Conservation (phyloP, 35 echinoderm and acorn worm species). For the Eucidaris tribuloides region DNA sequence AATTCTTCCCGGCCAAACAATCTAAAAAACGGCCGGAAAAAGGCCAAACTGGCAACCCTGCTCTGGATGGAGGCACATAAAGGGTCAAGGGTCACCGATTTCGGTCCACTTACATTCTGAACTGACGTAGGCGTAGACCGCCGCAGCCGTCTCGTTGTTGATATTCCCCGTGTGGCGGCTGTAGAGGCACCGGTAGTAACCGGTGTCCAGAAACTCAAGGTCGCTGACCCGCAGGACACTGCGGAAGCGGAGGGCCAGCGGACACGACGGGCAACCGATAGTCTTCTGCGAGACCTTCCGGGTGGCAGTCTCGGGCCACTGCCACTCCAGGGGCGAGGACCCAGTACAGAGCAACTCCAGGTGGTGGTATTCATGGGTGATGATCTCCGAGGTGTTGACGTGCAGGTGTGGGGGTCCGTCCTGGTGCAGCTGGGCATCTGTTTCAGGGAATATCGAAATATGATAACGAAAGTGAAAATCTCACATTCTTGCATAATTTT, state of each 20-base stretch:
- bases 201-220: constrained; percentile 19
- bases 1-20: no score
- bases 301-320: constrained; percentile 21
- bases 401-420: constrained; percentile 37
- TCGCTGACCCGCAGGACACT: constrained; percentile 23
- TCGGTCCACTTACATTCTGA: neutral
- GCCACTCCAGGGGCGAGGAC: constrained; percentile 60
- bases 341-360: constrained; percentile 56
- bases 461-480: no score
- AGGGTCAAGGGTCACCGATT: no score
- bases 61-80: no score
- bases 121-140: constrained; percentile 24
- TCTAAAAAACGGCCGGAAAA: no score
- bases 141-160: neutral
- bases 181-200: constrained; percentile 43
- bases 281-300: neutral
- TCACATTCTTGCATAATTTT: no score
- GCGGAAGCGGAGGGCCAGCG: neutral
- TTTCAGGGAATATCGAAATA: no score
- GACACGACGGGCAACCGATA: constrained; percentile 17
- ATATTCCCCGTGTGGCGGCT: constrained; percentile 11
- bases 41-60: no score
- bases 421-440: constrained; percentile 33
- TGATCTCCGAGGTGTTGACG: constrained; percentile 1
- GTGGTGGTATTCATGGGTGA: constrained; percentile 31